Evolutionary conservation across 2,797 vertebrate species (phyloP).

Genomic region (Odontamblyopus rebecca): DNA sequence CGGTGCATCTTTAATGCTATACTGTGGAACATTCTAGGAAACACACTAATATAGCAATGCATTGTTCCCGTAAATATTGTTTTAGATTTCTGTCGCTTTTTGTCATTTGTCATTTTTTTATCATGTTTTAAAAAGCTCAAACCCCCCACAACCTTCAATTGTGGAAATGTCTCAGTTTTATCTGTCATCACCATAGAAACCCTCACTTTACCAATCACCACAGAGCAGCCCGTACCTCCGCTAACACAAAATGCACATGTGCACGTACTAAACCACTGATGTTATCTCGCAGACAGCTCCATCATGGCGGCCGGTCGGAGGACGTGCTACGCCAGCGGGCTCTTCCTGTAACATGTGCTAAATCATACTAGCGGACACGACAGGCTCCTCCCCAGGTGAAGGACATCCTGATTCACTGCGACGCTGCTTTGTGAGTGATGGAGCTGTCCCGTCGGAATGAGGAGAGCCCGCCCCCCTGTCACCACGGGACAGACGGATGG

Average conservation of each 20-base stretch:
- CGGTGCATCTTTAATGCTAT: no score
- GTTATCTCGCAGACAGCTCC: constrained; percentile 7
- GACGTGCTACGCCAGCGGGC: constrained; percentile 34
- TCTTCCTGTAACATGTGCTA: constrained; percentile 61
- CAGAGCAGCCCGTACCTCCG: background rate
- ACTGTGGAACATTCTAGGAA: no score
- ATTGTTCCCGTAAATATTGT: no score
- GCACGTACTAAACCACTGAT: background rate
- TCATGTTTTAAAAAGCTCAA: no score
- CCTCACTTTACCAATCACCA: background rate
- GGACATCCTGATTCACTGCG: constrained; percentile 67
- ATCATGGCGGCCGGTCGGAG: constrained; percentile 33
- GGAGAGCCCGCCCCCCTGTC: constrained; percentile 61
- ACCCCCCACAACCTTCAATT: background rate
- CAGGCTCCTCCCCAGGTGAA: constrained; percentile 66
- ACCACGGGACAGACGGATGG: constrained; percentile 66
- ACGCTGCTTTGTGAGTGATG: constrained; percentile 64
- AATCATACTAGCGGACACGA: constrained; percentile 62
- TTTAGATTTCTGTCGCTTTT: background rate
- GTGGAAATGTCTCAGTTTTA: background rate
- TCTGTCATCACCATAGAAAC: background rate
- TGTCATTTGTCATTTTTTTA: background rate
- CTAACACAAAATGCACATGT: background rate
- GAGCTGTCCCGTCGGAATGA: constrained; percentile 63
- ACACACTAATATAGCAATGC: no score